These are phyloP conservation scores for Onchidella celtica DNA, from an alignment of 2,888 invertebrate species.

Conservation along the genomic window DNA sequence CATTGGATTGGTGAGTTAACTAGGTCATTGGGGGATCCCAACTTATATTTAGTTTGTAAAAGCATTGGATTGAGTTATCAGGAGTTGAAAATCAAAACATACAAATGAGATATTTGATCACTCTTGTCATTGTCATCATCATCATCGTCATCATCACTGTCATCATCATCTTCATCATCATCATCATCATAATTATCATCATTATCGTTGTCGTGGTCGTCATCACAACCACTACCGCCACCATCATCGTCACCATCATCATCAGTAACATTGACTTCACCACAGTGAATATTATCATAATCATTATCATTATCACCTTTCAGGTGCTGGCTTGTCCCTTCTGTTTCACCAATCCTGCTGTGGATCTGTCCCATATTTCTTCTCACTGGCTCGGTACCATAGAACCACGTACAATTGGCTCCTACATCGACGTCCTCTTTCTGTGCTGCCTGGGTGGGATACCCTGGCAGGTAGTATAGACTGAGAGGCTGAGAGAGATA, in stretches of 20 bases:
- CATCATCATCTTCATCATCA: background rate
- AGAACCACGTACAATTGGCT: slow-evolving; percentile 41
- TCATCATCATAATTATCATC: background rate
- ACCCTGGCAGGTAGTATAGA: slow-evolving; percentile 67
- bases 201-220: background rate
- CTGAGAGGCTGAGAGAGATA: too few relatives aligned
- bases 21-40: too few relatives aligned
- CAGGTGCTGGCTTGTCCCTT: slow-evolving; percentile 98
- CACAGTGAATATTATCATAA: too few relatives aligned
- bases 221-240: background rate
- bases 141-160: background rate
- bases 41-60: too few relatives aligned
- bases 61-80: too few relatives aligned
- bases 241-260: background rate
- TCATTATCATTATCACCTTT: too few relatives aligned
- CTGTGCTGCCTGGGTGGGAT: slow-evolving; percentile 60
- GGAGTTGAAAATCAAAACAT: too few relatives aligned
- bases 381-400: slow-evolving; percentile 58
- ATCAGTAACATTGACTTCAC: background rate
- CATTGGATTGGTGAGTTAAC: slow-evolving; percentile 50
- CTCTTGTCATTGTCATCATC: background rate
- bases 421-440: slow-evolving; percentile 56
- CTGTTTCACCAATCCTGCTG: slow-evolving; percentile 94
- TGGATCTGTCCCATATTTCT: slow-evolving; percentile 85
- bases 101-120: too few relatives aligned